These are phyloP conservation scores for Rhorus exstirpatorius DNA, from an alignment of 2,888 invertebrate genomes.

Conservation along the genomic window DNA sequence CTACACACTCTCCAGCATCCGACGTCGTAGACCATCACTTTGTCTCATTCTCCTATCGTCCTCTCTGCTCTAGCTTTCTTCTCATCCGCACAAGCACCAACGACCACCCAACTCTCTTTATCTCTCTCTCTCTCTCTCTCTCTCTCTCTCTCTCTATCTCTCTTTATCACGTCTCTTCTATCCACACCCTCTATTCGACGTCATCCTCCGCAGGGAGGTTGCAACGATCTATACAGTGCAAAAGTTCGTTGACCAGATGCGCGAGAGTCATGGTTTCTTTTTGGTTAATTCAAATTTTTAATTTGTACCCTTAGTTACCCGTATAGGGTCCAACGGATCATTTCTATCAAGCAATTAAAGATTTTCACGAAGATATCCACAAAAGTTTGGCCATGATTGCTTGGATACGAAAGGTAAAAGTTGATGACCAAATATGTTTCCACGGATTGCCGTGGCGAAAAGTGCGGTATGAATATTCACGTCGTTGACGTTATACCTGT, in stretches of 20 bases:
- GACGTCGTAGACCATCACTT: conserved; percentile 53
- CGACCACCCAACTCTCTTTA: conserved; percentile 84
- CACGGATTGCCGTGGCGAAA: no score
- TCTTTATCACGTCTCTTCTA: conserved; percentile 84
- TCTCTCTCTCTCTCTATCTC: conserved; percentile 10
- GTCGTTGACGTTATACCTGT: conserved; percentile 16
- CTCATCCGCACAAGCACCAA: conserved; percentile 59
- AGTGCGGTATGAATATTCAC: background rate
- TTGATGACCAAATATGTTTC: no score
- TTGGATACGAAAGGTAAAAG: no score
- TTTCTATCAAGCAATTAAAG: no score
- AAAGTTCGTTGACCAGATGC: conserved; percentile 62
- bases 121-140: conserved; percentile 15
- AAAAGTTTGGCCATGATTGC: no score
- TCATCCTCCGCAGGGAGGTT: conserved; percentile 82
- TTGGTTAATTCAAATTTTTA: conserved; percentile 8
- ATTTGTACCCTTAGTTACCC: no score
- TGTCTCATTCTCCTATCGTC: conserved; percentile 44
- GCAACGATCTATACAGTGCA: conserved; percentile 51
- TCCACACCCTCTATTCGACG: conserved; percentile 87
- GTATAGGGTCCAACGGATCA: background rate
- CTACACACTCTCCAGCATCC: conserved; percentile 10
- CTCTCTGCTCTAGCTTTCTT: conserved; percentile 56
- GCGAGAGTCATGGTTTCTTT: conserved; percentile 11
- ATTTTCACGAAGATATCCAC: no score